A percentile compares a stretch with the other conserved stretches of the same genome.
These are phyloP conservation scores for Ctenicera cuprea DNA, from an alignment of 2,888 invertebrate genomes.

Conservation along the genomic window DNA sequence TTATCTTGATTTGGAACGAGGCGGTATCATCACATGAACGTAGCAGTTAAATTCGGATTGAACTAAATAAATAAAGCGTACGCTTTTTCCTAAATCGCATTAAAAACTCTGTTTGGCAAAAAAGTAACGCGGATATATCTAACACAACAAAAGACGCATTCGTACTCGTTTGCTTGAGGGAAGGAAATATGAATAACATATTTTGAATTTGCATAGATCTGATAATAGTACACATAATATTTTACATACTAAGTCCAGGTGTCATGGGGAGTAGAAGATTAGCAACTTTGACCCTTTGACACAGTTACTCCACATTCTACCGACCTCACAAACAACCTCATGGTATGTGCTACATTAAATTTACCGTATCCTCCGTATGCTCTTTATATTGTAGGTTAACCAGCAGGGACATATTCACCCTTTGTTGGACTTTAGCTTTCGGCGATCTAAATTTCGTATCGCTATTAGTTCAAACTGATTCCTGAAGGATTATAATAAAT, in stretches of 20 bases:
- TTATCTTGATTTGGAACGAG: conserved; percentile 27
- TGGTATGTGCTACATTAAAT: conserved; percentile 29
- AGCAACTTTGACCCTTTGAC: conserved; percentile 26
- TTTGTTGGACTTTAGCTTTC: conserved; percentile 5
- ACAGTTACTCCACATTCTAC: conserved; percentile 18
- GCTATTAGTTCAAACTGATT: neutral
- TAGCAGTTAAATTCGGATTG: conserved; percentile 18
- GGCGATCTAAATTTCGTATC: neutral
- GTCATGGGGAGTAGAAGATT: conserved; percentile 18
- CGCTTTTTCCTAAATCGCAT: conserved; percentile 5
- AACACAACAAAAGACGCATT: conserved; percentile 1
- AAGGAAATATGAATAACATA: conserved; percentile 3
- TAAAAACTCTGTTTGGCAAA: neutral
- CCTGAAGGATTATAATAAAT: too few relatives aligned
- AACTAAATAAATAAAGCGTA: conserved; percentile 19
- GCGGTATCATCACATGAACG: conserved; percentile 5
- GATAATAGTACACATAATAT: conserved; percentile 17
- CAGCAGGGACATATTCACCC: conserved; percentile 4
- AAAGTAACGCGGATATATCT: neutral
- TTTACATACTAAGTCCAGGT: conserved; percentile 24
- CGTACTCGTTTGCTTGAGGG: neutral
- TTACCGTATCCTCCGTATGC: conserved; percentile 14
- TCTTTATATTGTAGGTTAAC: conserved; percentile 24
- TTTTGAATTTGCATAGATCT: conserved; percentile 13
- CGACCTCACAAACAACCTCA: conserved; percentile 4